These are phyloP conservation scores for Cerastoderma edule DNA, from an alignment of 2,888 invertebrate species.

Conservation along the genomic window DNA sequence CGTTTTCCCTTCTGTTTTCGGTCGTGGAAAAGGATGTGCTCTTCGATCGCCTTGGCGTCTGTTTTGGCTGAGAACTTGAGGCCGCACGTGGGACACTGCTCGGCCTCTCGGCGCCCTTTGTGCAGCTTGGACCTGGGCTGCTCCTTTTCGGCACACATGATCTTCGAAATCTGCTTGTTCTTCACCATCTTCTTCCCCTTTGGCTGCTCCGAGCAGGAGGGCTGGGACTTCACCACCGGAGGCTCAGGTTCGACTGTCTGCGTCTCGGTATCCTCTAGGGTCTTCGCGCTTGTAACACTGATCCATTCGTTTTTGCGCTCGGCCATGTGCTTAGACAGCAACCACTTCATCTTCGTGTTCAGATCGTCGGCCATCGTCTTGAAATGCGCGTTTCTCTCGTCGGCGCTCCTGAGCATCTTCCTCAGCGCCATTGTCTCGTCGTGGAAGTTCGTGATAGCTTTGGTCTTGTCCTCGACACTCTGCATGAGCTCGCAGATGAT, in stretches of 20 bases:
- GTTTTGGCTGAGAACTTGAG: conserved; percentile 49
- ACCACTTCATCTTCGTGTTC: conserved; percentile 30
- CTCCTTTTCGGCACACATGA: conserved; percentile 31
- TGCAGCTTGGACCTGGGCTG: conserved; percentile 37
- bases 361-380: conserved; percentile 40
- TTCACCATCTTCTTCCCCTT: conserved; percentile 14
- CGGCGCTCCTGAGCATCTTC: conserved; percentile 34
- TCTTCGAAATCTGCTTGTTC: conserved; percentile 50
- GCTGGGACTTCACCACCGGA: neutral
- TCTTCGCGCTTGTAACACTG: conserved; percentile 23
- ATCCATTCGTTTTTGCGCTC: conserved; percentile 50
- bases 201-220: conserved; percentile 8
- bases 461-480: conserved; percentile 29
- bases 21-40: conserved; percentile 47
- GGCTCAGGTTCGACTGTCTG: neutral
- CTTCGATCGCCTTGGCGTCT: conserved; percentile 45
- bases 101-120: conserved; percentile 40
- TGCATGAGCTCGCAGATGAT: conserved; percentile 32
- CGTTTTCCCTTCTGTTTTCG: conserved; percentile 9
- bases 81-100: conserved; percentile 56
- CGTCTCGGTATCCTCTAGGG: neutral
- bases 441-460: conserved; percentile 22
- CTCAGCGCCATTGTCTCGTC: conserved; percentile 37
- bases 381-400: conserved; percentile 34
- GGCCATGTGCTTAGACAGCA: conserved; percentile 45